Percentiles rank a stretch among this genome's conserved stretches.
Evolutionary conservation across 2,113 vertebrate genomes (phyloP).

Genomic region (Uria aalge): DNA sequence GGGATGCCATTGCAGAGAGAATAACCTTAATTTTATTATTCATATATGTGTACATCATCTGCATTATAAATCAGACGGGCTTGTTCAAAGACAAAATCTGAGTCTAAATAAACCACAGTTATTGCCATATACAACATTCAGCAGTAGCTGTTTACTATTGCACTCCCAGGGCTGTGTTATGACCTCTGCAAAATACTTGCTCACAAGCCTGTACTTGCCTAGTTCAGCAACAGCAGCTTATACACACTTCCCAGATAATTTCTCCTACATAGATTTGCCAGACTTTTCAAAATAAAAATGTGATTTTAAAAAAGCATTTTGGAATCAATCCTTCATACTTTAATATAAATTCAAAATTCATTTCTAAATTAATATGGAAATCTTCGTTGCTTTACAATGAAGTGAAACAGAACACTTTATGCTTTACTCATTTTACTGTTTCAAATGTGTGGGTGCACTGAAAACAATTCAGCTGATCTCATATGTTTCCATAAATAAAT

Average conservation of each 20-base stretch:
- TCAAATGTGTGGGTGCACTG: background rate
- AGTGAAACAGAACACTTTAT: background rate
- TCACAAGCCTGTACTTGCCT: background rate
- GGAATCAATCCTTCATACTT: background rate
- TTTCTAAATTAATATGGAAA: background rate
- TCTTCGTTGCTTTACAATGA: background rate
- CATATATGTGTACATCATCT: background rate
- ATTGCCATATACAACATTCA: background rate
- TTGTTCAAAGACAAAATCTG: background rate
- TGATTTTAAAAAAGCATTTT: fast-evolving
- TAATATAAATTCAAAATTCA: background rate
- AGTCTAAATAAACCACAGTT: background rate
- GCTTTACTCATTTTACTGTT: background rate
- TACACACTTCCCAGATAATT: background rate
- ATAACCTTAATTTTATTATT: background rate
- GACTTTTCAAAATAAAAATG: background rate
- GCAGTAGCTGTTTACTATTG: background rate
- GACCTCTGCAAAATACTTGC: background rate
- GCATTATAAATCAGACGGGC: background rate
- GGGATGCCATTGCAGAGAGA: background rate
- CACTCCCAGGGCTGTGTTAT: background rate
- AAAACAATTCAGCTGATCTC: background rate
- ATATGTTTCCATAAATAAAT: background rate
- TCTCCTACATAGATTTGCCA: background rate
- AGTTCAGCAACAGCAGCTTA: background rate